Conservation (phyloP, 2,113 vertebrate genomes). For the Prietella phreatophila region DNA sequence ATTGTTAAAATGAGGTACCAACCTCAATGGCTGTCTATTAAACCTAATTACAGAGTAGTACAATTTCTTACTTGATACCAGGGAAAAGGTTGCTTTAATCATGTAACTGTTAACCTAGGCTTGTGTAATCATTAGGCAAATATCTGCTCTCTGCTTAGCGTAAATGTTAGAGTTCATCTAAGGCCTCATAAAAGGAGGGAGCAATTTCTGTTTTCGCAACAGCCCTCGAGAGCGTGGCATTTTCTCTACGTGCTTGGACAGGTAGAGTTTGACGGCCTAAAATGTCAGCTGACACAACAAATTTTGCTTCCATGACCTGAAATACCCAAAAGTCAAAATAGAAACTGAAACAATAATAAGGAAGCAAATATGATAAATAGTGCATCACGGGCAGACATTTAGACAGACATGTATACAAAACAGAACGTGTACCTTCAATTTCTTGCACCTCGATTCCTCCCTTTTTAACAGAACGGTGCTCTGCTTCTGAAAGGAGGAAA, state of each 20-base stretch:
- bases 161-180: constrained; percentile 3
- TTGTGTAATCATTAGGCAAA: background rate
- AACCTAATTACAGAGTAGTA: constrained; percentile 21
- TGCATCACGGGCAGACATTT: background rate
- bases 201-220: background rate
- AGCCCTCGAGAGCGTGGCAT: background rate
- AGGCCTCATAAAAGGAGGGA: background rate
- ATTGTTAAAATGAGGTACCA: background rate
- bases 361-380: background rate
- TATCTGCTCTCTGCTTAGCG: background rate
- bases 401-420: background rate
- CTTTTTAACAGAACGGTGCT: constrained; percentile 96
- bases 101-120: background rate
- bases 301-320: constrained; percentile 17
- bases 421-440: constrained; percentile 77
- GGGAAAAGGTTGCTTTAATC: constrained; percentile 10
- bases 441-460: constrained; percentile 91
- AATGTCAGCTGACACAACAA: constrained; percentile 21
- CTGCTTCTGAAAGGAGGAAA: constrained; percentile 77
- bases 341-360: constrained; percentile 7
- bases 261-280: background rate
- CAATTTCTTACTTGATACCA: constrained; percentile 4
- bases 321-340: background rate
- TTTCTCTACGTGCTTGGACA: constrained; percentile 15
- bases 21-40: constrained; percentile 1